Percentiles rank a stretch among this genome's conserved stretches.
phyloP scores from a whole-genome alignment of 1,140 invertebrate species.

The Nymphalis io region DNA sequence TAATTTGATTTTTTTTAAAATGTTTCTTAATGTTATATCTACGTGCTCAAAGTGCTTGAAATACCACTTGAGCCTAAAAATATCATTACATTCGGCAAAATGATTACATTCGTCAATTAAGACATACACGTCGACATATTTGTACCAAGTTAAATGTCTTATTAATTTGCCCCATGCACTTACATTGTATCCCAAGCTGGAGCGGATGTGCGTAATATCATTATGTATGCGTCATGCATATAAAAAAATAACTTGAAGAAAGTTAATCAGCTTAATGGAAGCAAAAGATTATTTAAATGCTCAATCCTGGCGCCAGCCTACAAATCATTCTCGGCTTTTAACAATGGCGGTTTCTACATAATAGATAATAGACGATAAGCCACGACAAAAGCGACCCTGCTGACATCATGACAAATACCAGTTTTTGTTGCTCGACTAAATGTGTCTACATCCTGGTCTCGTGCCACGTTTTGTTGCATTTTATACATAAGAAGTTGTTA shows the following conservation, averaged over 20 bases:
- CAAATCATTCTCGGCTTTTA: constrained; percentile 34
- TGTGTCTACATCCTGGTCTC: constrained; percentile 35
- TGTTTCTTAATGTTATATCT: background rate
- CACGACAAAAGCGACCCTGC: constrained; percentile 39
- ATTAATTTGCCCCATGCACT: constrained; percentile 67
- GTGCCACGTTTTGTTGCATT: constrained; percentile 36
- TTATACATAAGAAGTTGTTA: constrained; percentile 29
- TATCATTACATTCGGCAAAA: constrained; percentile 1
- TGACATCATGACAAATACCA: constrained; percentile 46
- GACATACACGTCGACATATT: constrained; percentile 11
- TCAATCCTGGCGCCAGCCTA: constrained; percentile 43
- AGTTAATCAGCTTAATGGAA: constrained; percentile 30
- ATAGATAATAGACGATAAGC: constrained; percentile 49
- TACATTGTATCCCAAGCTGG: constrained; percentile 48
- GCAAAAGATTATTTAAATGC: constrained; percentile 25
- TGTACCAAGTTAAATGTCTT: constrained; percentile 43
- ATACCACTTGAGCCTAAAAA: constrained; percentile 1
- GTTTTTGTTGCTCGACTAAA: constrained; percentile 40
- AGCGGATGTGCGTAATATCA: constrained; percentile 67
- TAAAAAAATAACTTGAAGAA: constrained; percentile 23
- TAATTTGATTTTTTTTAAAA: background rate
- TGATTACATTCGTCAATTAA: constrained; percentile 14
- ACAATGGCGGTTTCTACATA: constrained; percentile 47
- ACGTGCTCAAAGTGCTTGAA: background rate
- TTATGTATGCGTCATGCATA: constrained; percentile 20